A percentile compares a stretch with the other conserved stretches of the same genome.
Conservation (phyloP, 1,140 invertebrate genomes). For the Scaptomyza montana region DNA sequence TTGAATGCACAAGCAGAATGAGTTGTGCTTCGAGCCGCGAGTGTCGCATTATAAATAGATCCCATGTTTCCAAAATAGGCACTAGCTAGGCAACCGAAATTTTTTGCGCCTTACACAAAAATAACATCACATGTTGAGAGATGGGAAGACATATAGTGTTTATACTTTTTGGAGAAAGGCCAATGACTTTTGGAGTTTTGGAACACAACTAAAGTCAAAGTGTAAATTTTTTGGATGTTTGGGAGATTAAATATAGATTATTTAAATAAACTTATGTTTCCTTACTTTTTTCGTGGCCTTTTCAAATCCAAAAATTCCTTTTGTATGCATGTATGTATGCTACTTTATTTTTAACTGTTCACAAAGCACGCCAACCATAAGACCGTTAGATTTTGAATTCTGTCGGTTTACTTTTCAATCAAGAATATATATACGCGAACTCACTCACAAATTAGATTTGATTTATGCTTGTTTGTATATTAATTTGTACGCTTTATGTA, state of each 20-base stretch:
- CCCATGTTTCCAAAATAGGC: conserved; percentile 45
- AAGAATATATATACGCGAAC: not conserved
- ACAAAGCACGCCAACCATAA: not conserved
- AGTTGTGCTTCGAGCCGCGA: conserved; percentile 21
- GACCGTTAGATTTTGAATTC: conserved; percentile 54
- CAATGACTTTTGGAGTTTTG: conserved; percentile 61
- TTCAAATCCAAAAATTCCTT: conserved; percentile 35
- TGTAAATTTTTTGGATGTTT: conserved; percentile 1
- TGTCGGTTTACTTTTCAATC: not conserved
- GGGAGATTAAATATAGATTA: not conserved
- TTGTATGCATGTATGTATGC: conserved; percentile 43
- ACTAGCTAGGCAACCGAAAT: conserved; percentile 42
- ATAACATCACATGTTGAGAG: conserved; percentile 48
- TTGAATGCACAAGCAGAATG: conserved; percentile 14
- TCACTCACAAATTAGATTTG: conserved; percentile 23
- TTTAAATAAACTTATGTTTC: not conserved
- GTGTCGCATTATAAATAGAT: conserved; percentile 39
- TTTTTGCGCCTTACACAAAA: conserved; percentile 62
- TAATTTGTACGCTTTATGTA: conserved; percentile 3
- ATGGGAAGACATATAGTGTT: conserved; percentile 38
- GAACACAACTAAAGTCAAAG: conserved; percentile 24
- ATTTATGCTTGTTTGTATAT: conserved; percentile 1
- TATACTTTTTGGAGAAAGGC: conserved; percentile 63
- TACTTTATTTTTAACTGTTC: conserved; percentile 12
- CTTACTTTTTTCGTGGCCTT: conserved; percentile 34